phyloP scores from a whole-genome alignment of 1,140 invertebrate species.

The Anagrus nilaparvatae region DNA sequence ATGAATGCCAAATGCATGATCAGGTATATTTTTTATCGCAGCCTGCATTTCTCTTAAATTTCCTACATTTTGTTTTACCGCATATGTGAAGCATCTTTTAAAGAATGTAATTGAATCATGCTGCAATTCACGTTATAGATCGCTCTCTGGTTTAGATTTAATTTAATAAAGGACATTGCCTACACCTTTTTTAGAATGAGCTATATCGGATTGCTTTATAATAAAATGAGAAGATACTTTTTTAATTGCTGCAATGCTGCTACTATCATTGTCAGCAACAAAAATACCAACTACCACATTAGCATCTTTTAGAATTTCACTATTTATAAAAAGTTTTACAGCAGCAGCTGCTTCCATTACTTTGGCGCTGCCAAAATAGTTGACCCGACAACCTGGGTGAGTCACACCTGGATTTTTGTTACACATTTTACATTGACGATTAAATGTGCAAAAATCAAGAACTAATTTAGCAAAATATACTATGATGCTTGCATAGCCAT shows the following conservation, averaged over 20 bases:
- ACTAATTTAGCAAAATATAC: not conserved
- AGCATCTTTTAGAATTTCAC: slow-evolving; percentile 12
- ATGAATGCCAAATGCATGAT: slow-evolving; percentile 12
- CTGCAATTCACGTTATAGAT: slow-evolving; percentile 8
- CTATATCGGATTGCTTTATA: slow-evolving; percentile 13
- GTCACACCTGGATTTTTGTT: not conserved
- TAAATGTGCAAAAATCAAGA: no score
- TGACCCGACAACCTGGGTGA: slow-evolving; percentile 8
- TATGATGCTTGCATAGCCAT: not conserved
- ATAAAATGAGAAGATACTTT: not conserved
- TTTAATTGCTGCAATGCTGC: slow-evolving; percentile 11
- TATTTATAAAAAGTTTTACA: slow-evolving; percentile 4
- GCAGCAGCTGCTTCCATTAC: slow-evolving; percentile 15
- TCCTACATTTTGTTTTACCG: slow-evolving; percentile 10
- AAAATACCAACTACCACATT: slow-evolving; percentile 15
- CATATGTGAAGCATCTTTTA: slow-evolving; percentile 12
- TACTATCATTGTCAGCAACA: slow-evolving; percentile 15
- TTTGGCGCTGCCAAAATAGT: slow-evolving; percentile 12
- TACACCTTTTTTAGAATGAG: slow-evolving; percentile 12
- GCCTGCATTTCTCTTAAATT: slow-evolving; percentile 2
- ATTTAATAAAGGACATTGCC: slow-evolving; percentile 11
- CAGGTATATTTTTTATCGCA: slow-evolving; percentile 13
- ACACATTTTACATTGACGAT: no score
- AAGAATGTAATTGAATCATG: slow-evolving; percentile 9
- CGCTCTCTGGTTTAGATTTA: not conserved